phyloP scores from a whole-genome alignment of 2,113 vertebrate genomes.

The Salvelinus alpinus region DNA sequence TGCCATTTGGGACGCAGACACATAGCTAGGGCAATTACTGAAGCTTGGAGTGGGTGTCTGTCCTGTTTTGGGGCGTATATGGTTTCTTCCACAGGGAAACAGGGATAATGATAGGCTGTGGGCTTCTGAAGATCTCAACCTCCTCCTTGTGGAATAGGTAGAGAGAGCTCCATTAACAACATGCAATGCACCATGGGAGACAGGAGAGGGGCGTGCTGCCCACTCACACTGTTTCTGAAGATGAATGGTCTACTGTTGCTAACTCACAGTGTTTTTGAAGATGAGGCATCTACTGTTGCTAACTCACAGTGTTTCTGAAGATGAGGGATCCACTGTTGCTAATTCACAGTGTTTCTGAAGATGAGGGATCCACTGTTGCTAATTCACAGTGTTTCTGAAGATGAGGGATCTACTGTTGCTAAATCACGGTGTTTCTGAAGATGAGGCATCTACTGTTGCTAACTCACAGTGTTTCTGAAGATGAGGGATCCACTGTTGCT shows the following conservation, averaged over 20 bases:
- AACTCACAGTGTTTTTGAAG: constrained; percentile 86
- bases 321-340: too few species aligned
- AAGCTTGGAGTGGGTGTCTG: constrained; percentile 28
- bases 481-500: too few species aligned
- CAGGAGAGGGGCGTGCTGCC: neutral
- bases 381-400: too few species aligned
- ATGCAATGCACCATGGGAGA: neutral
- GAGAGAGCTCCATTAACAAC: constrained; percentile 5
- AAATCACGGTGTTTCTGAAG: constrained; percentile 59
- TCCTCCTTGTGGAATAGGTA: constrained; percentile 6
- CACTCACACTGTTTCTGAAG: too few species aligned
- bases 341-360: too few species aligned
- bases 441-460: constrained; percentile 66
- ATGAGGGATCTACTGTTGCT: too few species aligned
- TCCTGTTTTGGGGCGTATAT: constrained; percentile 25
- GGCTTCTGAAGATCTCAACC: constrained; percentile 12
- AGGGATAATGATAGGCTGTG: constrained; percentile 34
- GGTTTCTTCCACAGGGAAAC: constrained; percentile 33
- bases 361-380: too few species aligned
- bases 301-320: too few species aligned
- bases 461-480: too few species aligned
- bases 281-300: constrained; percentile 66
- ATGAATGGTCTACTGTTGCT: neutral
- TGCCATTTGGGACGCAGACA: neutral
- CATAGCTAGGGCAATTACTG: constrained; percentile 33